Percentiles rank a stretch among this genome's conserved stretches.
Evolutionary conservation across 2,888 invertebrate genomes (phyloP).

Genomic region (Rutpela maculata): DNA sequence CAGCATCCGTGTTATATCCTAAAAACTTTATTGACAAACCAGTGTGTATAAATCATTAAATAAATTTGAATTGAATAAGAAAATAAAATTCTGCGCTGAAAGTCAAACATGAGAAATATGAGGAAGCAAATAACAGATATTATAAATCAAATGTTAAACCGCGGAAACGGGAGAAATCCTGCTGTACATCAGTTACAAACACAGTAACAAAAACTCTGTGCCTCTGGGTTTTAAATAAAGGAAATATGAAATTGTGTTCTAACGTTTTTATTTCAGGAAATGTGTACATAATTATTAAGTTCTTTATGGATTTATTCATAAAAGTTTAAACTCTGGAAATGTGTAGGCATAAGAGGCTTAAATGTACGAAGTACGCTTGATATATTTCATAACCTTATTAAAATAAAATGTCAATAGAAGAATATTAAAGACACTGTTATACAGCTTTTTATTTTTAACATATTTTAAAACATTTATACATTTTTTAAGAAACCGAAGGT

Average conservation of each 20-base stretch:
- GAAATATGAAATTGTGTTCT: background rate
- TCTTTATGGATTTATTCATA: background rate
- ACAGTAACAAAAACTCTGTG: background rate
- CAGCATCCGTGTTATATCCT: background rate
- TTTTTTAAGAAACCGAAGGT: too few relatives aligned
- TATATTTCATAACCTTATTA: background rate
- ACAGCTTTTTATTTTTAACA: too few relatives aligned
- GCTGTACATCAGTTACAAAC: background rate
- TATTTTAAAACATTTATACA: too few relatives aligned
- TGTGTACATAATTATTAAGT: background rate
- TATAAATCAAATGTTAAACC: conserved; percentile 26
- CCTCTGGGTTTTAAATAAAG: background rate
- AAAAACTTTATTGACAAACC: conserved; percentile 3
- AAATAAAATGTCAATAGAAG: background rate
- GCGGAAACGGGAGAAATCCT: background rate
- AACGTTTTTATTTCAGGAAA: background rate
- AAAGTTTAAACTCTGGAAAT: background rate
- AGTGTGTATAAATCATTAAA: conserved; percentile 22
- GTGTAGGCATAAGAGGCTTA: background rate
- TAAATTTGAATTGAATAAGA: conserved; percentile 12
- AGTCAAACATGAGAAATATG: conserved; percentile 16
- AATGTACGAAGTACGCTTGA: background rate
- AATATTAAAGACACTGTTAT: too few relatives aligned
- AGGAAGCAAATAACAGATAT: conserved; percentile 7
- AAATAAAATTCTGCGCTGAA: conserved; percentile 6